Base-by-base conservation (phyloP, 2,797 vertebrate species). In the Cynodonichthys magdalenae region DNA sequence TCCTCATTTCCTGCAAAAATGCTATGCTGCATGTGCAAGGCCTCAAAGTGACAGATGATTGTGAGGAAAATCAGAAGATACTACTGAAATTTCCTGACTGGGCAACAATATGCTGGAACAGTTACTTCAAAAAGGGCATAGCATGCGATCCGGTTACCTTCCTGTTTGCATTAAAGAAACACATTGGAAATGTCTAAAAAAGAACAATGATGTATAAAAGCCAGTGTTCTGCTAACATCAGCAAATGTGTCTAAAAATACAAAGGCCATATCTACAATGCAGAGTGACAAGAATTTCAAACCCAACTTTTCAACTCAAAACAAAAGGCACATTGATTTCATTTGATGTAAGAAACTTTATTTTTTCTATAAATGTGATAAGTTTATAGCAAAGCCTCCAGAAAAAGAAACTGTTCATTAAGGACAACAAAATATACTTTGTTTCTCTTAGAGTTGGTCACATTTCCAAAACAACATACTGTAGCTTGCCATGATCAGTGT, bases 291-390 rank as follows among this genome's bases (percentile, higher is more conserved):
- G 17, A 24, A 50, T 15, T 50, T 17, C 9, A 46, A 54, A 47
- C 2, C 12, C 28, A 53, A 34, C 7, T 54, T 10, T 15, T n/a
- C 42, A 46, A 6, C 19, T 47, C 19, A 10, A 24, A 42, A 29
- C 9, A 18, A 63, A 47, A n/a, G 6, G 4, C 51, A 14, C 8
- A 15, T 48, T 36, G 44, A 54, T 28, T 54, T 15, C 5, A 19
- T 54, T 4, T 54, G 51, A 51, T 63, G 44, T 1, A 63, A 54
- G 3, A 7, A 54, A 47, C 34, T 14, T 24, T 15, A 46, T n/a
- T 63, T 46, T 6, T 54, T 63, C 12, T 54, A 54, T 3, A 63
- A 54, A 36, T 53, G 51, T 63, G 28, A 10, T 24, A 63, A 47
- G 15, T 54, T 54, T 10, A 6, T 15, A 47, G 28, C 51, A 53